phyloP scores from a whole-genome alignment of 2,113 vertebrate species.

The Ammospiza nelsoni region DNA sequence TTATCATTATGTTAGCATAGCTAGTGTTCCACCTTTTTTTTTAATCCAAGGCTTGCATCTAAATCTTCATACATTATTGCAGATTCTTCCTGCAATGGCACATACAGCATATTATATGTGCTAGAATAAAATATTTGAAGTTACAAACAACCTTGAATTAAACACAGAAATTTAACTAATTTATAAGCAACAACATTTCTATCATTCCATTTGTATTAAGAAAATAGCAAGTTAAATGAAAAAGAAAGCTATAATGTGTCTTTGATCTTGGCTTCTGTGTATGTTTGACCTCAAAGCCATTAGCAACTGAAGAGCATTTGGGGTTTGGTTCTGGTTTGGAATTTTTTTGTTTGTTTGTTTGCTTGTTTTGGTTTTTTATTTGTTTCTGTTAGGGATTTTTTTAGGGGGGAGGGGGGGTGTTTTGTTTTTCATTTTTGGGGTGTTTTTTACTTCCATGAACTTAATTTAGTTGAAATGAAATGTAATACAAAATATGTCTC shows the following conservation, averaged over 20 bases:
- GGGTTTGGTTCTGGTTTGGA: background rate
- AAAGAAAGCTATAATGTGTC: background rate
- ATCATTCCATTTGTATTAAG: background rate
- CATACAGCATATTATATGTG: background rate
- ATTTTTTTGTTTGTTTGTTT: background rate
- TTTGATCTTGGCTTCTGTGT: background rate
- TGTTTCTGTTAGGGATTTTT: background rate
- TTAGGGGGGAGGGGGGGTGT: rapidly evolving
- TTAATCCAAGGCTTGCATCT: background rate
- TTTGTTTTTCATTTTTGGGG: background rate
- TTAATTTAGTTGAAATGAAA: background rate
- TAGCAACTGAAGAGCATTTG: background rate
- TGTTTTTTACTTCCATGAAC: background rate
- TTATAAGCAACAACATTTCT: background rate
- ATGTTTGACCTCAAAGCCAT: background rate
- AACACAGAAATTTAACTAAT: background rate
- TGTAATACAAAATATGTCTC: background rate
- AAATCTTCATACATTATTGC: background rate
- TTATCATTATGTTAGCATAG: background rate
- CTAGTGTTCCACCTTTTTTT: background rate
- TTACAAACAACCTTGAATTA: background rate
- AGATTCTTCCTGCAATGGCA: background rate
- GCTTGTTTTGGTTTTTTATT: background rate
- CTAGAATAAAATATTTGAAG: background rate
- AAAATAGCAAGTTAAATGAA: background rate